Base-by-base conservation (phyloP, 2,113 vertebrate genomes). In the Varanus salvator region DNA sequence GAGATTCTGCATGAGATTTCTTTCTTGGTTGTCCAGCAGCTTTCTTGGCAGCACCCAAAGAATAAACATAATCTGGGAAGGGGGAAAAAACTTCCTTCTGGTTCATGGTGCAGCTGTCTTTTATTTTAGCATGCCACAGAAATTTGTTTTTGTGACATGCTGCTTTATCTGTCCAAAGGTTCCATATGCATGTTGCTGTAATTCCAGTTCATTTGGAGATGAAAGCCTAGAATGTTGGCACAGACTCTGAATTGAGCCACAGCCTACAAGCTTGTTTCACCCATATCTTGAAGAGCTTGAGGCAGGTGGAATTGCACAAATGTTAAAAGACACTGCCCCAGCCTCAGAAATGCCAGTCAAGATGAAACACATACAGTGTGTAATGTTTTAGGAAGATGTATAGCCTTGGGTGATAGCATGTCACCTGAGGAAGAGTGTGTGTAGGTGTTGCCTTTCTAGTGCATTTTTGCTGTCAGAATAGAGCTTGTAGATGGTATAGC, bases 191-290 rank as follows among this genome's bases (percentile, higher is more conserved):
- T 38, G 38, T 66, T 87, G 74, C 27, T 68, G 8, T 88, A 57
- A 74, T 82, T 88, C 68, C 69, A 44, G 50, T 88, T 74, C 27
- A 74, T 34, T 57, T 88, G 50, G 66, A 78, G 74, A 78, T 78
- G 52, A 87, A 66, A 31, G 4, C 54, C 38, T 11, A 34, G 27
- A 44, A 6, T 64, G 44, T 64, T 60, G 57, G 19, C 82, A 44
- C 64, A 31, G 23, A 69, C 17, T 84, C 27, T 50, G 66, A 84
- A 54, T 3, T 21, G 38, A 19, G 11, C 12, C 27, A n/a, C 38
- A 54, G 29, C 71, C 52, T 76, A 6, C 50, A 66, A 19, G 17
- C 44, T 89, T 74, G 27, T 75, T 89, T 75, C 48, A 83, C 38
- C 34, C 57, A 12, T 48, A 48, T 76, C 81, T 71, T 85, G 64